Evolutionary conservation across 2,888 invertebrate species (phyloP), one percentile per base, ranked within the genome.

Genomic region (Hypselothyrea guttata): DNA sequence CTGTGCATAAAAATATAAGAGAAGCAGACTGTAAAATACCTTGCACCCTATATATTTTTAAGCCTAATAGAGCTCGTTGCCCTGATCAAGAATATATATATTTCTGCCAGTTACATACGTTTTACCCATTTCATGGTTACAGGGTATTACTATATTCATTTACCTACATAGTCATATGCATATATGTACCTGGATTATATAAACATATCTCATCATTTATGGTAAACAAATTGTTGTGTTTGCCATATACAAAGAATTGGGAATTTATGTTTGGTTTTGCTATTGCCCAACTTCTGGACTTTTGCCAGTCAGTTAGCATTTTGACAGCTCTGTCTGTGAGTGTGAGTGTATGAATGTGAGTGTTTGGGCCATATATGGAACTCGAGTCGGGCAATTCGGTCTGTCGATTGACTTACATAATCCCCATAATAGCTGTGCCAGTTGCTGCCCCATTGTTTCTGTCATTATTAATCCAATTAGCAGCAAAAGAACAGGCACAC

Each of bases 401-500:
- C 53, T 37, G 49, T 54, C 71, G 60, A 68, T 71, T 57, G 71
- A 15, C 74, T 77, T 77, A 60, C 77, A 74, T 79, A 77, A 77
- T 76, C 69, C 57, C 54, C 59, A 57, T 74, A 61, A 64, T 64
- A 60, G 52, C 41, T 49, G 48, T 37, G 44, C 16, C 52, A 58
- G 59, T 58, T 40, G 64, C 47, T 69, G 70, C 67, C 68, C 71
- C 77, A 78, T 77, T 78, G 77, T 77, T 65, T 75, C 75, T 78
- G 75, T 73, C 81, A 75, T 78, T 78, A 78, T 75, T 78, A 78
- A 78, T 78, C 78, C 78, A 78, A 78, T 78, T 78, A 78, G 61
- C 58, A 60, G 73, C 75, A 56, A 65, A 70, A 78, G 78, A 78
- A 81, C 73, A 68, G 55, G 45, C 68, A 41, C 64, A 54, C 54